These are phyloP conservation scores for Zelostemma sp. DNA, from an alignment of 1,140 invertebrate species.

Conservation along the genomic window DNA sequence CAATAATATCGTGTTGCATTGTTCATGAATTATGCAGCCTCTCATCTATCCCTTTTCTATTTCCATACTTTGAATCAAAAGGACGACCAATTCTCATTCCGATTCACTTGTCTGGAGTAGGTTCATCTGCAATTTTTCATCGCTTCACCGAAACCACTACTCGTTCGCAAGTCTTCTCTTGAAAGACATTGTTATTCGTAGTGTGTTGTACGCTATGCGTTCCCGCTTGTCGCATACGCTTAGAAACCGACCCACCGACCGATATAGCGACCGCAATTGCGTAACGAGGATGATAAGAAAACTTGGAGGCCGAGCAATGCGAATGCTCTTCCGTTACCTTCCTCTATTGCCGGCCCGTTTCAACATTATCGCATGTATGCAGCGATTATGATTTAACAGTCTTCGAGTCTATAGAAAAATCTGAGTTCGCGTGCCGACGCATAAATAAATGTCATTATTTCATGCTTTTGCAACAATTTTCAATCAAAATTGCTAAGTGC, in stretches of 20 bases:
- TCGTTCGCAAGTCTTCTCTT: background rate
- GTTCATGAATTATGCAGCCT: too few species aligned
- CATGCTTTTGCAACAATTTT: too few species aligned
- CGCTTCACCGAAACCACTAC: too few species aligned
- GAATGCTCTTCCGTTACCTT: constrained; percentile 43
- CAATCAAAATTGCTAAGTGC: too few species aligned
- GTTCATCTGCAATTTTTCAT: too few species aligned
- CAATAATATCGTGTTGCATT: too few species aligned
- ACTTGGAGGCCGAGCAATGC: constrained; percentile 31
- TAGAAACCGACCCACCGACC: constrained; percentile 51
- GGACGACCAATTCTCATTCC: too few species aligned
- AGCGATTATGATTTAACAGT: constrained; percentile 13
- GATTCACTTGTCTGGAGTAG: background rate
- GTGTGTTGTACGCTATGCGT: constrained; percentile 6
- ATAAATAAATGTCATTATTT: too few species aligned
- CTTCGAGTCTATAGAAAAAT: background rate
- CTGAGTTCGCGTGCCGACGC: too few species aligned
- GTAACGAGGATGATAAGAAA: constrained; percentile 50
- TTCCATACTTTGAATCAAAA: too few species aligned
- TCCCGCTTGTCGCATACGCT: constrained; percentile 22
- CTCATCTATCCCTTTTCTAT: too few species aligned
- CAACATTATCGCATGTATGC: background rate
- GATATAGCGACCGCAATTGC: constrained; percentile 48
- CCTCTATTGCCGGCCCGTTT: constrained; percentile 21
- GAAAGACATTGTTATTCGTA: constrained; percentile 27